Evolutionary conservation across 2,113 vertebrate species (phyloP), one percentile per base, ranked within the genome.

Genomic region (Cathartes aura): DNA sequence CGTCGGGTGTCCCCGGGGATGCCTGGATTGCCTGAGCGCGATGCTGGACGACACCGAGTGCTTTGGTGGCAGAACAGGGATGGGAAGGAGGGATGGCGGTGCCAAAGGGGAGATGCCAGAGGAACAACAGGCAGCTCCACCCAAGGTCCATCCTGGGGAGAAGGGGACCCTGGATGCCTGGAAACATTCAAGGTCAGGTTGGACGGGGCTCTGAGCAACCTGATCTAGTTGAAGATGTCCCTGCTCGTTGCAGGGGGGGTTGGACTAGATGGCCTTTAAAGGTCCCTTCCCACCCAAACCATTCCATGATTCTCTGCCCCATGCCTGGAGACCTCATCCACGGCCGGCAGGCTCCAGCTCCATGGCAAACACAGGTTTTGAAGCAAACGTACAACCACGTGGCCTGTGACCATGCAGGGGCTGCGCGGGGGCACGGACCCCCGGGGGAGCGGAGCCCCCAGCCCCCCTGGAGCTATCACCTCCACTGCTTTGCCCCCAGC

Each of bases 1-100:
- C 3, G 1, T 20, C 0, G 1, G 24, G 19, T 34, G 38, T 27
- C 48, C 48, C 21, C 1, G 1, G 53, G 21, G 36, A 27, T 23
- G 34, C 17, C 0, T 0, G 52, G n/a, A 15, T 32, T 22, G 20
- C 27, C 16, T 3, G 6, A 62, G 26, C 1, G 1, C 0, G 9
- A 15, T 4, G 34, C 48, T 63, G 73, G 80, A 15, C 60, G 80
- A 15, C 60, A 21, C 6, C 0, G 1, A 68, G 23, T 1, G 11
- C 30, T 42, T 36, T 3, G 26, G 42, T 45, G 43, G 15, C 17
- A 10, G 43, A n/a, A n/a, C 0, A 1, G 22, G 29, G 50, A 56
- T 9, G 60, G 34, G 56, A 34, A 45, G 48, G n/a, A 30, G 21
- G 56, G 15, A 9, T 5, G 22, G 73, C 1, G 3, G 38, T 76